Conservation (phyloP, 1,140 invertebrate genomes). For the Trigoniulus corallinus region DNA sequence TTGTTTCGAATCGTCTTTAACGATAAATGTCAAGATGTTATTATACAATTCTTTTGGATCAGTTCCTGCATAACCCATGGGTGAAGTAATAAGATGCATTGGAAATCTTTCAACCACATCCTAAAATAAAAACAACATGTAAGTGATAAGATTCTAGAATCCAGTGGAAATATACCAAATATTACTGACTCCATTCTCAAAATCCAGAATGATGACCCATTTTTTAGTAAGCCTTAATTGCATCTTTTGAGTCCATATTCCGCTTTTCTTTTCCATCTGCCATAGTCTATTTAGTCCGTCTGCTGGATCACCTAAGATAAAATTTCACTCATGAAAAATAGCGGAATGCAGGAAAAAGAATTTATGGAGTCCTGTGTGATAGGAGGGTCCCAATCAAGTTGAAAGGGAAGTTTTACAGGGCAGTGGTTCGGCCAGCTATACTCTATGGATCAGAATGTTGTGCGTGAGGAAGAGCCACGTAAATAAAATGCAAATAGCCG, state of each 20-base stretch:
- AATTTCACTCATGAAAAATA: neutral
- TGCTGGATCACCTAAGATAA: slow-evolving; percentile 17
- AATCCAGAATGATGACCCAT: slow-evolving; percentile 88
- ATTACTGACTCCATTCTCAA: slow-evolving; percentile 74
- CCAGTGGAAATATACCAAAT: neutral
- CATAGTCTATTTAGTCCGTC: slow-evolving; percentile 91
- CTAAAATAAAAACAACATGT: slow-evolving; percentile 34
- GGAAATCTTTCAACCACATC: slow-evolving; percentile 91
- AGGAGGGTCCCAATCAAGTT: too few species aligned
- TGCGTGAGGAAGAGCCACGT: too few species aligned
- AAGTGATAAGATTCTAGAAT: too few species aligned
- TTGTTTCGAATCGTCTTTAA: slow-evolving; percentile 39
- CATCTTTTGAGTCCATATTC: slow-evolving; percentile 99
- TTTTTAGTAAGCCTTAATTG: slow-evolving; percentile 66
- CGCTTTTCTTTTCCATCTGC: slow-evolving; percentile 91
- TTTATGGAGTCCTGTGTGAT: too few species aligned
- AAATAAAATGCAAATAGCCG: too few species aligned
- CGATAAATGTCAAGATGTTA: slow-evolving; percentile 94
- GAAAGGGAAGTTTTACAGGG: too few species aligned
- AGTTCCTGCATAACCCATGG: slow-evolving; percentile 89
- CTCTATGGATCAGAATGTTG: too few species aligned
- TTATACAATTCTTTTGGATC: slow-evolving; percentile 96
- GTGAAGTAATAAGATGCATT: slow-evolving; percentile 74
- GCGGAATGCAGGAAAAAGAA: slow-evolving; percentile 69
- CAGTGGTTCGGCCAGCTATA: too few species aligned